Conservation (phyloP, 1,140 invertebrate genomes). For the Anastatus disparis region DNA sequence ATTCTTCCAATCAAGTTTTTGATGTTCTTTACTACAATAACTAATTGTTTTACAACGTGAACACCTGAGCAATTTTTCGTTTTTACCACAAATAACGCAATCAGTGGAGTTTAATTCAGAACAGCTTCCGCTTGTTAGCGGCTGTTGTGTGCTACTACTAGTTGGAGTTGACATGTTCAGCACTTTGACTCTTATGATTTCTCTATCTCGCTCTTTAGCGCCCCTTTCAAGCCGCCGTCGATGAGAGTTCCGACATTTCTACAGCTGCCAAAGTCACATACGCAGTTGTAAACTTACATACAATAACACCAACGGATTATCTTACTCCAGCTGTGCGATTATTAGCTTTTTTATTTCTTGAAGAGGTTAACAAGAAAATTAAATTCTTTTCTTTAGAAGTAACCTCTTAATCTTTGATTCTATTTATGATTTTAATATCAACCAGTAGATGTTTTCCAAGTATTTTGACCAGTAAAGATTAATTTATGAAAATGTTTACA, state of each 20-base stretch:
- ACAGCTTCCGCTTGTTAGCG: slow-evolving; percentile 26
- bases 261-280: slow-evolving; percentile 48
- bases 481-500: too few relatives aligned
- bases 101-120: background rate
- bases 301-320: too few relatives aligned
- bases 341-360: too few relatives aligned
- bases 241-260: slow-evolving; percentile 48
- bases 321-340: too few relatives aligned
- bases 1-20: slow-evolving; percentile 78
- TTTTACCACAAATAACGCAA: slow-evolving; percentile 71
- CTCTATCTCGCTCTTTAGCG: slow-evolving; percentile 19
- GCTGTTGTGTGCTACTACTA: slow-evolving; percentile 48
- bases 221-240: slow-evolving; percentile 9
- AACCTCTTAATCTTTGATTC: too few relatives aligned
- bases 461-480: too few relatives aligned
- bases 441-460: too few relatives aligned
- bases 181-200: background rate
- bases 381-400: too few relatives aligned
- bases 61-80: slow-evolving; percentile 77
- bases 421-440: too few relatives aligned
- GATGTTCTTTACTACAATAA: slow-evolving; percentile 84
- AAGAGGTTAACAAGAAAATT: too few relatives aligned
- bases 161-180: slow-evolving; percentile 48
- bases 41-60: slow-evolving; percentile 76
- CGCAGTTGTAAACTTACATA: slow-evolving; percentile 18